Evolutionary conservation across 2,797 vertebrate genomes (phyloP).

Genomic region (Gastrophryne carolinensis): DNA sequence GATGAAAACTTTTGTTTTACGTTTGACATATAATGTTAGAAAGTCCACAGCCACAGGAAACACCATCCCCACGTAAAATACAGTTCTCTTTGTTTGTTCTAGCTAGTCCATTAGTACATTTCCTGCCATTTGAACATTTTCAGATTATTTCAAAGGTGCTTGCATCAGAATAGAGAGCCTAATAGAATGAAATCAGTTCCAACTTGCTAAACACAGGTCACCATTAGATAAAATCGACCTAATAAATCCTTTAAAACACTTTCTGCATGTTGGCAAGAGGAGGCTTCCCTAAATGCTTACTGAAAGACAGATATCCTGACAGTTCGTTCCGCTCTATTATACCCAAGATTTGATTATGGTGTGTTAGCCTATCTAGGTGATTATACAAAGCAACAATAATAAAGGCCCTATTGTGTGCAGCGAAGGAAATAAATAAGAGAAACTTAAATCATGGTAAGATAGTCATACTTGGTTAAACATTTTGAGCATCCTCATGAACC

Average conservation of each 20-base stretch:
- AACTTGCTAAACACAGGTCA: background rate
- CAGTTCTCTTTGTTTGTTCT: constrained; percentile 40
- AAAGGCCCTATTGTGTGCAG: constrained; percentile 51
- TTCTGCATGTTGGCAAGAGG: constrained; percentile 47
- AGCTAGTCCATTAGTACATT: constrained; percentile 28
- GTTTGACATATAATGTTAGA: background rate
- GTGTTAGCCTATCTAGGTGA: background rate
- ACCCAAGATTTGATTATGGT: background rate
- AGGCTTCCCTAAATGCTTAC: constrained; percentile 37
- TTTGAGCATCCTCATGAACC: constrained; percentile 33
- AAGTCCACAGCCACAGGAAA: background rate
- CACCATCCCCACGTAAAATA: background rate
- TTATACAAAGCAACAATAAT: constrained; percentile 40
- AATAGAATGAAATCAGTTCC: background rate
- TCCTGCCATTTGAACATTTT: constrained; percentile 37
- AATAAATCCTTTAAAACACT: constrained; percentile 54
- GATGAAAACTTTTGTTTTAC: background rate
- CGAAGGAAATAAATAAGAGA: background rate
- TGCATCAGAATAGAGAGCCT: constrained; percentile 10
- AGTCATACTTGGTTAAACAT: background rate
- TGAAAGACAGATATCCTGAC: constrained; percentile 20
- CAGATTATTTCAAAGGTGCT: constrained; percentile 43
- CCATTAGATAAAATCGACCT: constrained; percentile 52
- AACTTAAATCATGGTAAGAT: background rate
- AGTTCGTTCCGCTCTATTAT: constrained; percentile 22